Evolutionary conservation across 2,797 vertebrate genomes (phyloP).

Genomic region (Microchirus variegatus): DNA sequence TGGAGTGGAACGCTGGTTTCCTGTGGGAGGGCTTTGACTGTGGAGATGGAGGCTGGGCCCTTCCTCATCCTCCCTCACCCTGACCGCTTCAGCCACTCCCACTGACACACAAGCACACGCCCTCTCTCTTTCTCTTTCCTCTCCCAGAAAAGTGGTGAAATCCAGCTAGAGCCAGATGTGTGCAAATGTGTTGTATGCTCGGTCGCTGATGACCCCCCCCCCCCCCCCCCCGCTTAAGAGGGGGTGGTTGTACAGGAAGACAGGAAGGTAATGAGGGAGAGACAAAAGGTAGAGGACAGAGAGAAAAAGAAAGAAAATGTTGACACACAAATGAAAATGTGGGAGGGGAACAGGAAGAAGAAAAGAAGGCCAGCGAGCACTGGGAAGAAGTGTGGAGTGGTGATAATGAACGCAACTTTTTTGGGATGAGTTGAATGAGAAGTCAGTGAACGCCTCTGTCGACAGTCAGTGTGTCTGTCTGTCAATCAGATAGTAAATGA

Average conservation of each 20-base stretch:
- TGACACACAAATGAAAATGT: slow-evolving; percentile 18
- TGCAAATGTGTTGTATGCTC: slow-evolving; percentile 1
- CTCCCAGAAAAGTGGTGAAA: slow-evolving; percentile 54
- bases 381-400: slow-evolving; percentile 28
- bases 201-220: slow-evolving; percentile 17
- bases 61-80: slow-evolving; percentile 64
- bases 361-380: slow-evolving; percentile 10
- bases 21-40: slow-evolving; percentile 79
- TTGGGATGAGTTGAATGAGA: slow-evolving; percentile 25
- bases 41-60: slow-evolving; percentile 63
- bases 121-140: slow-evolving; percentile 24
- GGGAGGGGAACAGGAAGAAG: slow-evolving; percentile 39
- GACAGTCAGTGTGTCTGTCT: slow-evolving; percentile 16
- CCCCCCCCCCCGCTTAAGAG: slow-evolving; percentile 38
- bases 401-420: slow-evolving; percentile 29
- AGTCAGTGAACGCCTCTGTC: slow-evolving; percentile 1
- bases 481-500: slow-evolving; percentile 34
- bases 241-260: slow-evolving; percentile 56
- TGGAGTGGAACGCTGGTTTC: slow-evolving; percentile 71
- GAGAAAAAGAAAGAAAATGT: slow-evolving; percentile 3
- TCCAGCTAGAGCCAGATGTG: slow-evolving; percentile 63
- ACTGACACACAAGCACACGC: slow-evolving; percentile 27
- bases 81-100: slow-evolving; percentile 48
- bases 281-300: slow-evolving; percentile 7
- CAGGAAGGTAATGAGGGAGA: slow-evolving; percentile 25